These are phyloP conservation scores for Cladopsammia gracilis DNA, from an alignment of 64 coral and sea anemone genomes.

Conservation along the genomic window DNA sequence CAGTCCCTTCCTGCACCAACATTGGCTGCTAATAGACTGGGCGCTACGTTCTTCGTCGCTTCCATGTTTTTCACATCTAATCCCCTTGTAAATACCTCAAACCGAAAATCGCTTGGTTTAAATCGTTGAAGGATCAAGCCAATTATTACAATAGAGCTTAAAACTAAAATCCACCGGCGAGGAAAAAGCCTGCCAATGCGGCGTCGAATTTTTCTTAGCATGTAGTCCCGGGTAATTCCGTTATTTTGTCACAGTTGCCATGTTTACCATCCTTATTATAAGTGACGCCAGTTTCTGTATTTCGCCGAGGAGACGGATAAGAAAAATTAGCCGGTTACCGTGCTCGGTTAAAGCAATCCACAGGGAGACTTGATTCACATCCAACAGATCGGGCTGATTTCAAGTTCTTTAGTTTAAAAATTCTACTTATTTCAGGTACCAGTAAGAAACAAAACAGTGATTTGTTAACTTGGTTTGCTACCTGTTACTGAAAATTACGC, in stretches of 20 bases:
- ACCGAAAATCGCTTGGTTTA: not conserved
- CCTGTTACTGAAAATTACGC: not conserved
- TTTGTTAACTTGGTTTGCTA: not conserved
- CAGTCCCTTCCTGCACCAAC: not conserved
- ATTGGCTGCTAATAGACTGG: not conserved
- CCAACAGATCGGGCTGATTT: too few species aligned
- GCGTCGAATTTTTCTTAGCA: constrained; percentile 11
- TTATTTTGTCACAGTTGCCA: not conserved
- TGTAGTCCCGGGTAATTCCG: not conserved
- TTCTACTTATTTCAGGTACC: not conserved
- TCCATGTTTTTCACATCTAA: not conserved
- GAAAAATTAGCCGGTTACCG: too few species aligned
- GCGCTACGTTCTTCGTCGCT: not conserved
- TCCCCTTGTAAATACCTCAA: not conserved
- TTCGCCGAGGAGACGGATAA: too few species aligned
- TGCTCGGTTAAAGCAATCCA: too few species aligned
- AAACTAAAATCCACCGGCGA: not conserved
- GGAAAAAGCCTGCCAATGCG: not conserved
- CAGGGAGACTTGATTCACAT: too few species aligned
- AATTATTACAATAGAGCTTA: not conserved
- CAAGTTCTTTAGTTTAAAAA: too few species aligned
- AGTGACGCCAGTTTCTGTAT: too few species aligned
- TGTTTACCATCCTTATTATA: not conserved
- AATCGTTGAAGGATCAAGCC: not conserved
- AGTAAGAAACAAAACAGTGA: not conserved